Evolutionary conservation across 2,113 vertebrate species (phyloP).

Genomic region (Amphiprion ocellaris): DNA sequence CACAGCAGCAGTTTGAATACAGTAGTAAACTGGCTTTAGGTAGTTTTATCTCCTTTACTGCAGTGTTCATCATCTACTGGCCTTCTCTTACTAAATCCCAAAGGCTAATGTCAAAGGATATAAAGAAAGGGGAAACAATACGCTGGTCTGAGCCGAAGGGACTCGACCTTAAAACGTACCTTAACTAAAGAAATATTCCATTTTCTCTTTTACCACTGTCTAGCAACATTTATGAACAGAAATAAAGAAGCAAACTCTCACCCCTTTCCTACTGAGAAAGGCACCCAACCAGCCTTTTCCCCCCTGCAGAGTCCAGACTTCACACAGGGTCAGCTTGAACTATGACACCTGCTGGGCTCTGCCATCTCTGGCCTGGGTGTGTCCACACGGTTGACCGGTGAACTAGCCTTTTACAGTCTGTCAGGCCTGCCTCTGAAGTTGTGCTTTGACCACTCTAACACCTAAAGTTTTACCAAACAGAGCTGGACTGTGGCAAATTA

Average conservation of each 20-base stretch:
- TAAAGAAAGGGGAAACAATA: background rate
- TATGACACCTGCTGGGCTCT: constrained; percentile 36
- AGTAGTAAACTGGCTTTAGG: constrained; percentile 18
- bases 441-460: background rate
- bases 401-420: constrained; percentile 21
- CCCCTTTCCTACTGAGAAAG: constrained; percentile 11
- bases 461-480: constrained; percentile 8
- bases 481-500: constrained; percentile 3
- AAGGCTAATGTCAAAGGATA: constrained; percentile 51
- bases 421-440: background rate
- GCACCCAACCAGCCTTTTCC: constrained; percentile 15
- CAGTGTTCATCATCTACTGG: constrained; percentile 60
- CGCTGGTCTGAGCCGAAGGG: constrained; percentile 13
- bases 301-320: constrained; percentile 21
- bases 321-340: constrained; percentile 30
- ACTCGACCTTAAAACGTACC: constrained; percentile 53
- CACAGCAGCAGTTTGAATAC: constrained; percentile 43
- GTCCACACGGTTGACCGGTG: constrained; percentile 26
- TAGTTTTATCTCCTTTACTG: constrained; percentile 33
- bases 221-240: background rate
- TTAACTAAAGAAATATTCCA: constrained; percentile 19
- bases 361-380: constrained; percentile 18
- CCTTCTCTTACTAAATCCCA: constrained; percentile 49
- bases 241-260: constrained; percentile 6
- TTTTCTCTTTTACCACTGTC: constrained; percentile 21